A percentile compares a stretch with the other conserved stretches of the same genome.
Conservation (phyloP, 1,140 invertebrate genomes). For the Phortica variegata region DNA sequence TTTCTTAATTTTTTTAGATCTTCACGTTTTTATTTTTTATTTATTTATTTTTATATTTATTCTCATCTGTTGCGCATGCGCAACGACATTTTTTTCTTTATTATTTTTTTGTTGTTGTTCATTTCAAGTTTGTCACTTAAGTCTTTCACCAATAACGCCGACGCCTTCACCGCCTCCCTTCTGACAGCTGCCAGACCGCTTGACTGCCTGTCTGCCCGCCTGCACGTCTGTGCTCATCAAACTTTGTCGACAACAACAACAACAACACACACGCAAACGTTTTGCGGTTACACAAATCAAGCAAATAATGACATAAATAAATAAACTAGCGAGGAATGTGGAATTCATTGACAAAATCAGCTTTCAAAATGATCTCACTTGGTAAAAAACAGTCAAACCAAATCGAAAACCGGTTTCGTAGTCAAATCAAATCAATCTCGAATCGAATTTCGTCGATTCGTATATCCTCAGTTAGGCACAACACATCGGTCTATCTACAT, state of each 20-base stretch:
- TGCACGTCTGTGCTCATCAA: too few species aligned
- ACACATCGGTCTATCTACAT: too few species aligned
- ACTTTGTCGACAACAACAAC: too few species aligned
- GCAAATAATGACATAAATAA: constrained; percentile 18
- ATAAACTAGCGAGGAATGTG: constrained; percentile 43
- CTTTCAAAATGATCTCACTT: constrained; percentile 60
- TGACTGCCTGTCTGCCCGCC: too few species aligned
- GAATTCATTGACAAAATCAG: constrained; percentile 59
- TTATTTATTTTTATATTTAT: constrained; percentile 23
- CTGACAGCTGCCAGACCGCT: too few species aligned
- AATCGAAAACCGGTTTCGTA: constrained; percentile 59
- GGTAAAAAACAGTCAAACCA: constrained; percentile 57
- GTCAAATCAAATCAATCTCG: constrained; percentile 35
- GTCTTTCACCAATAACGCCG: too few species aligned
- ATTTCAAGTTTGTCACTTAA: not conserved
- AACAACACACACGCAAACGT: not conserved
- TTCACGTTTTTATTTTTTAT: constrained; percentile 27
- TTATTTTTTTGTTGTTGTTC: not conserved
- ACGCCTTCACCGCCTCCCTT: too few species aligned
- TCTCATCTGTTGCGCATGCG: constrained; percentile 3
- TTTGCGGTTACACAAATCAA: constrained; percentile 16
- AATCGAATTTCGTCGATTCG: constrained; percentile 13
- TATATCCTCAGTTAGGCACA: too few species aligned
- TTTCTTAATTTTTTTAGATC: not conserved
- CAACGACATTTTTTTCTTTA: constrained; percentile 4